These are phyloP conservation scores for Harpagifer antarcticus DNA, from an alignment of 2,797 vertebrate genomes.

Conservation along the genomic window DNA sequence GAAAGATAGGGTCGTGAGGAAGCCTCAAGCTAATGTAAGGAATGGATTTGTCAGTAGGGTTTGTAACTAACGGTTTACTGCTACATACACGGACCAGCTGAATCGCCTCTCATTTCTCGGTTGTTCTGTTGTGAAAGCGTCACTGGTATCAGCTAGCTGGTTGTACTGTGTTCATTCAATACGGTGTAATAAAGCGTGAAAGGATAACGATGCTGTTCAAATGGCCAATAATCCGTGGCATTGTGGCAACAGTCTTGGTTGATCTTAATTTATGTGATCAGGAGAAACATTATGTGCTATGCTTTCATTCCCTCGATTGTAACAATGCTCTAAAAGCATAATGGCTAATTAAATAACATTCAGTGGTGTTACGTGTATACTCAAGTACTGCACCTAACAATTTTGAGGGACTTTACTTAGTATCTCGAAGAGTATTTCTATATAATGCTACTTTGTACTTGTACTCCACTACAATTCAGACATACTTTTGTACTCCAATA, in stretches of 20 bases:
- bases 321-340: not conserved
- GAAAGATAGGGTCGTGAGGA: not conserved
- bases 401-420: no score
- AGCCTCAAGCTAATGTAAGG: fast-evolving
- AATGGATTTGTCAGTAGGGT: no score
- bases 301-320: not conserved
- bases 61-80: fast-evolving
- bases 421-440: no score
- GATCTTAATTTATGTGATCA: no score
- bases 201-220: not conserved
- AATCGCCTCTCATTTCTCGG: fast-evolving
- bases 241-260: not conserved
- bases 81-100: fast-evolving
- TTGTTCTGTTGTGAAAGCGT: not conserved
- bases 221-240: not conserved
- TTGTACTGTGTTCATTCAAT: not conserved
- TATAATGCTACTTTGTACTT: no score
- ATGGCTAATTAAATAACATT: no score
- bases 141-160: not conserved
- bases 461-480: no score
- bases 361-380: no score
- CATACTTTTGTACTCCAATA: no score
- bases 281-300: not conserved
- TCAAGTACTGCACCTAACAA: no score
- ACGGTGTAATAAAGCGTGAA: fast-evolving